Conservation (phyloP, 2,888 invertebrate species). For the Acanthosoma haemorrhoidale region DNA sequence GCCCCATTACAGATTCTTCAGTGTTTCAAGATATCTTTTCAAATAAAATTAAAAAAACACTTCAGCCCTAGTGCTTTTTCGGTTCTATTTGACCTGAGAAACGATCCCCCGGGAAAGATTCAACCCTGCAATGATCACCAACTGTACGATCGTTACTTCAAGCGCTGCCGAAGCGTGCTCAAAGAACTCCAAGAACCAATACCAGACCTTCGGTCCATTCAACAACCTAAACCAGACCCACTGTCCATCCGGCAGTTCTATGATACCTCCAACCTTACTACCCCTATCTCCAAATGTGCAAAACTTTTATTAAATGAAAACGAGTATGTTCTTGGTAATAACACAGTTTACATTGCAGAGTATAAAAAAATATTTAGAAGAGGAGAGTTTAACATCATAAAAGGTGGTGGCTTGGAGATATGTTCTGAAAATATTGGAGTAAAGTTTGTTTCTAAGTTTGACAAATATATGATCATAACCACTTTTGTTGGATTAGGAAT, state of each 20-base stretch:
- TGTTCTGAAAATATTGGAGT: slow-evolving; percentile 43
- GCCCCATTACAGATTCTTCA: slow-evolving; percentile 44
- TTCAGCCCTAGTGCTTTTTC: slow-evolving; percentile 47
- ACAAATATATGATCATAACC: slow-evolving; percentile 47
- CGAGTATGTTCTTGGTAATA: slow-evolving; percentile 45
- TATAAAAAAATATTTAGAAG: slow-evolving; percentile 44
- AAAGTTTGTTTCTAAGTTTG: slow-evolving; percentile 45
- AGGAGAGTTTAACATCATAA: slow-evolving; percentile 44
- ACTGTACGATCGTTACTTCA: slow-evolving; percentile 49
- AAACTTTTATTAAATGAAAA: slow-evolving; percentile 45
- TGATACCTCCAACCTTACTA: too few relatives aligned
- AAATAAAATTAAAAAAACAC: slow-evolving; percentile 43
- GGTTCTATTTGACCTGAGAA: slow-evolving; percentile 47
- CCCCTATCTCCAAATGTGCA: slow-evolving; percentile 42
- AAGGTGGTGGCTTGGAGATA: slow-evolving; percentile 45
- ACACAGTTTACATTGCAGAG: slow-evolving; percentile 45
- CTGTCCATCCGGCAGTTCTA: too few relatives aligned
- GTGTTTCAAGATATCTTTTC: slow-evolving; percentile 39
- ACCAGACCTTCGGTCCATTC: too few relatives aligned
- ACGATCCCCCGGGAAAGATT: slow-evolving; percentile 43
- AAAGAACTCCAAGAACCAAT: slow-evolving; percentile 41
- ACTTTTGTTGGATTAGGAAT: slow-evolving; percentile 49
- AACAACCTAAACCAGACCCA: too few relatives aligned
- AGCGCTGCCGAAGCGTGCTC: slow-evolving; percentile 47
- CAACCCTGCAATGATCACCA: slow-evolving; percentile 44